Percentiles rank a stretch among this genome's conserved stretches.
These are phyloP conservation scores for Microchirus variegatus DNA, from an alignment of 2,797 vertebrate species.

Conservation along the genomic window DNA sequence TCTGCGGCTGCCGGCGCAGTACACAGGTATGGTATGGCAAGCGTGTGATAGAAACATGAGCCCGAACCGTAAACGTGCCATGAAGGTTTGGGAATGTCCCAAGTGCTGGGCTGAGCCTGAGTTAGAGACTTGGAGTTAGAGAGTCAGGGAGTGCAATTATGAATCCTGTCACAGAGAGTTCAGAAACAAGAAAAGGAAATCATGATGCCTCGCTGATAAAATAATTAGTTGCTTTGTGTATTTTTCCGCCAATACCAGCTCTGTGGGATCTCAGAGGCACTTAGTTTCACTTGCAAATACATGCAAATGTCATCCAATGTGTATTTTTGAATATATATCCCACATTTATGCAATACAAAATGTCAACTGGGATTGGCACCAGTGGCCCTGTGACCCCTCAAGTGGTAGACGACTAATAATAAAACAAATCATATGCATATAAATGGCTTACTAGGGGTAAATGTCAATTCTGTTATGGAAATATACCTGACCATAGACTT, in stretches of 20 bases:
- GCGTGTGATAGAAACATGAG: constrained; percentile 72
- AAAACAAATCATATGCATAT: no score
- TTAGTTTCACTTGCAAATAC: constrained; percentile 2
- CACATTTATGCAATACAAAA: no score
- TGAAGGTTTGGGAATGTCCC: constrained; percentile 60
- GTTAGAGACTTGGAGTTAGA: constrained; percentile 54
- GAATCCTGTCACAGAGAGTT: constrained; percentile 34
- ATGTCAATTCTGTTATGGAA: neutral
- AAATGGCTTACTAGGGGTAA: no score
- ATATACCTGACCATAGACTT: neutral
- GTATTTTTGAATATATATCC: neutral
- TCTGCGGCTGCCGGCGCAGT: constrained; percentile 32
- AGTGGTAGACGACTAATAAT: no score
- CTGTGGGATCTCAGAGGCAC: neutral
- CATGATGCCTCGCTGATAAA: constrained; percentile 20
- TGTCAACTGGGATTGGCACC: no score
- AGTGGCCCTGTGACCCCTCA: no score
- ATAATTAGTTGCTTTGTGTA: constrained; percentile 17
- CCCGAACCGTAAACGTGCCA: constrained; percentile 65
- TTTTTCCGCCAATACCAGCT: constrained; percentile 1
- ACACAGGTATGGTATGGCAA: constrained; percentile 71
- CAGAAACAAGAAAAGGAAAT: constrained; percentile 47
- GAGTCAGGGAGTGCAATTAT: constrained; percentile 42
- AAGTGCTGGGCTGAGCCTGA: constrained; percentile 41
- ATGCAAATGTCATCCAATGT: neutral